Conservation (phyloP, 2,113 vertebrate species). For the Larimichthys crocea region DNA sequence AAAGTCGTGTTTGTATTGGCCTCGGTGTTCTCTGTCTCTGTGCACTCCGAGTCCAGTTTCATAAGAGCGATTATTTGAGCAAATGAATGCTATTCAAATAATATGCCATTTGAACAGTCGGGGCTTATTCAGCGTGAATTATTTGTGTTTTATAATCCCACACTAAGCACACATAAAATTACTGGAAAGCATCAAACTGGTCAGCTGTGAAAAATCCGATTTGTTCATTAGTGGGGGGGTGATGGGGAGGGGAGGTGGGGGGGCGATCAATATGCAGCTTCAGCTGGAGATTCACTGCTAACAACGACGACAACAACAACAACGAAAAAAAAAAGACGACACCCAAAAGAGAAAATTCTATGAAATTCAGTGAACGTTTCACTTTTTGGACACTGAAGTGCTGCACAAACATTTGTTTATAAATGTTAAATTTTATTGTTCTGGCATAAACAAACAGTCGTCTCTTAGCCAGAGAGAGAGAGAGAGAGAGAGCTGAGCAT, state of each 20-base stretch:
- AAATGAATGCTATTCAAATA: conserved; percentile 87
- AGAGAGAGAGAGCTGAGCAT: conserved; percentile 8
- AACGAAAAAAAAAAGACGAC: conserved; percentile 14
- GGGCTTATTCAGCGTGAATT: conserved; percentile 84
- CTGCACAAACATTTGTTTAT: conserved; percentile 63
- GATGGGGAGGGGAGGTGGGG: conserved; percentile 44
- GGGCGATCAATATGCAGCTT: conserved; percentile 80
- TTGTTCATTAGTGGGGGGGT: conserved; percentile 83
- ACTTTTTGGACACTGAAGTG: conserved; percentile 26
- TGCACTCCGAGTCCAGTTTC: conserved; percentile 76
- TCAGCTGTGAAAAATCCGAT: conserved; percentile 88
- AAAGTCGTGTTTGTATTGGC: conserved; percentile 83
- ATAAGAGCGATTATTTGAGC: conserved; percentile 86
- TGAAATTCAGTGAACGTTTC: conserved; percentile 51
- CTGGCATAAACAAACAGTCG: conserved; percentile 58
- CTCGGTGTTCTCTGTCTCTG: conserved; percentile 59
- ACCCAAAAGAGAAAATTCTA: conserved; percentile 41
- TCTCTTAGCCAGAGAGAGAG: conserved; percentile 17
- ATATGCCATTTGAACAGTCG: conserved; percentile 83
- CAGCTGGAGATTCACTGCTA: conserved; percentile 65
- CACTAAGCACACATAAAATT: conserved; percentile 87
- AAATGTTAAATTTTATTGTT: conserved; percentile 45
- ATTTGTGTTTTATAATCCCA: conserved; percentile 88
- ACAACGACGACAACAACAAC: conserved; percentile 40
- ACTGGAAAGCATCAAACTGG: conserved; percentile 88